Evolutionary conservation across 2,888 invertebrate species (phyloP), one percentile per base, ranked within the genome.

Genomic region (Tetramorium bicarinatum): DNA sequence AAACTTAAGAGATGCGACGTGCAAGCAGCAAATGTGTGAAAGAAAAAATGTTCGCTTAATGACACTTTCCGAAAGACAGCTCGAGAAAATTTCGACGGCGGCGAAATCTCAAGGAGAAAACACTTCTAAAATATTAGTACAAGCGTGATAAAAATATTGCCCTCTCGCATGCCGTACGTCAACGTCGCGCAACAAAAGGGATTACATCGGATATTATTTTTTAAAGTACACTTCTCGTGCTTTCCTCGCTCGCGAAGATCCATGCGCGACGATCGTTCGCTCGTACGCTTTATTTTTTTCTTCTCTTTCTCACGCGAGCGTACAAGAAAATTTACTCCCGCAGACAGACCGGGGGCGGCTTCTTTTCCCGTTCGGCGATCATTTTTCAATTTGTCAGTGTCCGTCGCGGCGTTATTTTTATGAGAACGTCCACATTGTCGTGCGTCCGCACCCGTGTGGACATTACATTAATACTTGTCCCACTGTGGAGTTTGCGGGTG

Each of bases 331-430:
- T 59, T 44, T 71, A 79, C 47, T 79, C 34, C 13, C 21, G 34
- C 38, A 15, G 25, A 79, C 34, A 71, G 21, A 71, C 11, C 34
- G 34, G 34, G 52, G 44, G 18, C 21, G 34, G 67, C n/a, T 52
- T 25, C 29, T 59, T 69, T 71, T 71, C 59, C 47, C 18, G 13
- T 44, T 47, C 59, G 47, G 44, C 47, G 83, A 86, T 87, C 88
- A 89, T 90, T 86, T 90, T 89, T 87, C 88, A 89, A 86, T 88
- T 89, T 86, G 87, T 87, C 87, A 82, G 69, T 82, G 86, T 74
- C 25, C 80, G n/a, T 25, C 13, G 71, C 82, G 66, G 76, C 82
- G 84, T 86, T 90, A 86, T 89, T 90, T 90, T 87, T 84, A 88
- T 80, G 85, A 66, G 72, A 52, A 82, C 61, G 64, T 25, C 49